A percentile compares a stretch with the other conserved stretches of the same genome.
Conservation (phyloP, 2,797 vertebrate species). For the Pangasius djambal region DNA sequence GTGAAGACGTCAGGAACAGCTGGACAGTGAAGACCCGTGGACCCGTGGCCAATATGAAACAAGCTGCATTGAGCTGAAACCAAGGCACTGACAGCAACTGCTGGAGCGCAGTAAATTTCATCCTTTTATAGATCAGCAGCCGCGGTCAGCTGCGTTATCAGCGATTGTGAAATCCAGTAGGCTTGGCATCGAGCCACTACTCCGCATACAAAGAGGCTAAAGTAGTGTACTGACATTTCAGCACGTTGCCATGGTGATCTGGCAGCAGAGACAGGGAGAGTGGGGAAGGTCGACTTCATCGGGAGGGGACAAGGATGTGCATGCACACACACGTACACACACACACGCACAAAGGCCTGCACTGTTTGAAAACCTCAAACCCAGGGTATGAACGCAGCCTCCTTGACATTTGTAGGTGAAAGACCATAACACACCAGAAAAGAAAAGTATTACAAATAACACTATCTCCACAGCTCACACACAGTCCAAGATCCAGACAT, state of each 20-base stretch:
- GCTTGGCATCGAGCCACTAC: conserved; percentile 33
- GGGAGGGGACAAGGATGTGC: conserved; percentile 28
- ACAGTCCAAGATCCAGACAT: conserved; percentile 2
- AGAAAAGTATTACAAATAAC: neutral
- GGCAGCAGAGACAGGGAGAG: conserved; percentile 69
- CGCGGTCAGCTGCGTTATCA: conserved; percentile 20
- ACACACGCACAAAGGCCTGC: conserved; percentile 66
- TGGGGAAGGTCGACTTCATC: conserved; percentile 67
- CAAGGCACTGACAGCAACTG: neutral
- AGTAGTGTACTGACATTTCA: conserved; percentile 77
- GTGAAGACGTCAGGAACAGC: conserved; percentile 25
- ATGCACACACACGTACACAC: neutral
- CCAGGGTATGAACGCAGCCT: conserved; percentile 50
- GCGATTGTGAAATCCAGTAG: conserved; percentile 39
- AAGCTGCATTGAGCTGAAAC: neutral
- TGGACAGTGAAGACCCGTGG: conserved; percentile 18
- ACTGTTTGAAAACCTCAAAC: conserved; percentile 67
- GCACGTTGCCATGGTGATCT: conserved; percentile 75
- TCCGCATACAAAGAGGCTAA: conserved; percentile 73
- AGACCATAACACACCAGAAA: neutral
- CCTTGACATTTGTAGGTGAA: conserved; percentile 61
- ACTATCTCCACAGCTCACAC: neutral
- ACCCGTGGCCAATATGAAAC: neutral
- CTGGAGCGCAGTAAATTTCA: neutral
- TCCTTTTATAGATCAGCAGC: neutral